Evolutionary conservation across 2,113 vertebrate genomes (phyloP).

Genomic region (Mellivora capensis): DNA sequence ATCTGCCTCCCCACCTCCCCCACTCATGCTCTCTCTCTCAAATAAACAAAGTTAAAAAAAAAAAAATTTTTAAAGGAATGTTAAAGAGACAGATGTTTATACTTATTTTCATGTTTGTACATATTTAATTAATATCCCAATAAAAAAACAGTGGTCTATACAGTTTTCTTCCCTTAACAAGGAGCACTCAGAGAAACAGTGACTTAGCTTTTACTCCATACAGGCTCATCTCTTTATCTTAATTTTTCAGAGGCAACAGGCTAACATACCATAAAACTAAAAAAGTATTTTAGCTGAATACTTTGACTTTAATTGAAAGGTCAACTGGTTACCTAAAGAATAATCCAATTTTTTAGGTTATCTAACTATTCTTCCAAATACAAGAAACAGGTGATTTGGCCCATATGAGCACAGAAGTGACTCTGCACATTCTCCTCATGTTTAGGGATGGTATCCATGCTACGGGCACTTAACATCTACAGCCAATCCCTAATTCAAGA

Average conservation of each 20-base stretch:
- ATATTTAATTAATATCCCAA: background rate
- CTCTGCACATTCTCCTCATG: conserved; percentile 58
- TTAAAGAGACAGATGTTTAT: background rate
- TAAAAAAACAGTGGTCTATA: background rate
- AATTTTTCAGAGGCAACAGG: conserved; percentile 26
- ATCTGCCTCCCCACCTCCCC: no score
- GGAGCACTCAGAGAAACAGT: background rate
- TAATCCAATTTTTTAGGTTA: conserved; percentile 49
- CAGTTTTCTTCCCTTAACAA: background rate
- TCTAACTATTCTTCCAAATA: conserved; percentile 29
- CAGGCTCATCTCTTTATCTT: background rate
- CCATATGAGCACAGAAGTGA: conserved; percentile 32
- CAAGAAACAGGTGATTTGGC: conserved; percentile 64
- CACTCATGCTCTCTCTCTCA: no score
- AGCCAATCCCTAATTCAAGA: conserved; percentile 31
- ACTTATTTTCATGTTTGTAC: background rate
- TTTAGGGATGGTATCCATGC: background rate
- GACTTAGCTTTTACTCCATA: background rate
- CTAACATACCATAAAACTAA: background rate
- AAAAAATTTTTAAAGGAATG: background rate
- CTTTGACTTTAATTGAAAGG: background rate
- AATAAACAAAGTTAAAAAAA: no score
- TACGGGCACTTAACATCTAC: background rate
- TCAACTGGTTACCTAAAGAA: background rate
- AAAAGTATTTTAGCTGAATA: conserved; percentile 35